These are phyloP conservation scores for Tonatia bakeri DNA, from an alignment of 2,113 vertebrate species.

Conservation along the genomic window DNA sequence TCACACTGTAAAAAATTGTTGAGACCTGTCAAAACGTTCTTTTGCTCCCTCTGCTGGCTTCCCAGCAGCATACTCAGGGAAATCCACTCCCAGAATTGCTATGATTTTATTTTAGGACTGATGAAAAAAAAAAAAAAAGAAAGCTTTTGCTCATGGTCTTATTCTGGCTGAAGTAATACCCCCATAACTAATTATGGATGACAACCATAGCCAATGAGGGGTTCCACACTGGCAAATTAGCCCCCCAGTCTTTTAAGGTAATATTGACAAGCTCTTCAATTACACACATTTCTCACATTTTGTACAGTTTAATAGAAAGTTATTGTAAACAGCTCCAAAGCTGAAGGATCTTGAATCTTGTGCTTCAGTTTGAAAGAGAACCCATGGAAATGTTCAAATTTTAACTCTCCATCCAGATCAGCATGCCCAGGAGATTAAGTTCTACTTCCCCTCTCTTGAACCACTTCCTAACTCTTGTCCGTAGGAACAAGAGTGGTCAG, in stretches of 20 bases:
- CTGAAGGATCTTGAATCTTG: not conserved
- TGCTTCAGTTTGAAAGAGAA: not conserved
- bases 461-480: not conserved
- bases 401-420: not conserved
- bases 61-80: constrained; percentile 39
- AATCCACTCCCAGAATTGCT: not conserved
- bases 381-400: not conserved
- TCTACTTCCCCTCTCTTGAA: not conserved
- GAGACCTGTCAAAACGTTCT: not conserved
- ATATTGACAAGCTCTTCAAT: constrained; percentile 24
- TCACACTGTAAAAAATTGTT: not conserved
- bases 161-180: constrained; percentile 61
- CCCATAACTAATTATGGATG: constrained; percentile 52
- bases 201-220: constrained; percentile 50
- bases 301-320: not conserved
- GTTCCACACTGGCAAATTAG: constrained; percentile 54
- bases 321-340: not conserved
- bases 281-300: not conserved
- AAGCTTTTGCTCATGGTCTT: constrained; percentile 56
- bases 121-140: constrained; percentile 53
- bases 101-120: constrained; percentile 55
- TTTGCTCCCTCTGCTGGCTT: constrained; percentile 53
- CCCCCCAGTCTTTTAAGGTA: constrained; percentile 25
- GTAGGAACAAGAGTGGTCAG: not conserved
- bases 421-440: not conserved